Evolutionary conservation across 2,888 invertebrate species (phyloP), one percentile per base, ranked within the genome.

Genomic region (Silvanus unidentatus): DNA sequence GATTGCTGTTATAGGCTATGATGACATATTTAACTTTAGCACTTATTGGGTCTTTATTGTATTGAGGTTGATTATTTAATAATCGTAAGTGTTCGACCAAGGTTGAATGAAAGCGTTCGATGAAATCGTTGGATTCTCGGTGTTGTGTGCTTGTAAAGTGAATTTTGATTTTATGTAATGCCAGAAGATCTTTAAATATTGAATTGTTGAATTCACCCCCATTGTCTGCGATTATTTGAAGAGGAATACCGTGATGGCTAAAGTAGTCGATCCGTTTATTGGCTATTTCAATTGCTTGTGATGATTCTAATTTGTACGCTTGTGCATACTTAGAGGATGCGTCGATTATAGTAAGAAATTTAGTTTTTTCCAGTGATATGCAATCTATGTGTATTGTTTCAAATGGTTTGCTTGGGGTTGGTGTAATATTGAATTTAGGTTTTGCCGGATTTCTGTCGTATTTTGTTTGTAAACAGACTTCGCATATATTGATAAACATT

Each of bases 11-110:
- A n/a, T n/a, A n/a, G n/a, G n/a, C n/a, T n/a, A n/a, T n/a, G n/a
- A n/a, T n/a, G n/a, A n/a, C n/a, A n/a, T n/a, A n/a, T n/a, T n/a
- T n/a, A n/a, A n/a, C n/a, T n/a, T n/a, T n/a, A n/a, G n/a, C n/a
- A n/a, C n/a, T n/a, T n/a, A n/a, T n/a, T n/a, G n/a, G n/a, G n/a
- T n/a, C n/a, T n/a, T n/a, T n/a, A n/a, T n/a, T n/a, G n/a, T n/a
- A n/a, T n/a, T n/a, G n/a, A n/a, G n/a, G n/a, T n/a, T n/a, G n/a
- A n/a, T 43, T 43, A 16, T 43, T 43, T 11, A 43, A 10, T 30
- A 43, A 16, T 15, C 32, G 30, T n/a, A 43, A 14, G n/a, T 43
- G 43, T 43, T 43, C 39, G 14, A 43, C 16, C 22, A 43, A 43
- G 1, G 43, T 43, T 2, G 30, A 28, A 22, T 43, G 39, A 5